Conservation (phyloP, 37 sponge, comb jelly and placozoan genomes). For the Amphimedon queenslandica region DNA sequence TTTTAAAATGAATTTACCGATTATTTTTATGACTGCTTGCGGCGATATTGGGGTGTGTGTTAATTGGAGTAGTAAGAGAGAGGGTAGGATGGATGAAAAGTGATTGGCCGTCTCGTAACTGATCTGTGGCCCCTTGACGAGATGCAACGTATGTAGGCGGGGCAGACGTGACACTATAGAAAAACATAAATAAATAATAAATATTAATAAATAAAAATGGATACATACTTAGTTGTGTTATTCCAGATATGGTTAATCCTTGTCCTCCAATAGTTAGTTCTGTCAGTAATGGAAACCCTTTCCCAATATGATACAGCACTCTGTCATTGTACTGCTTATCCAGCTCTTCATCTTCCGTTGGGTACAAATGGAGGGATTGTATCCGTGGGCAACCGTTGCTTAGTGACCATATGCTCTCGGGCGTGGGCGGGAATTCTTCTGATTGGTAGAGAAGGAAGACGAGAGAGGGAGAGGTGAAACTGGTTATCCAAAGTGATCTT, state of each 20-base stretch:
- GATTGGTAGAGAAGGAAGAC: conserved; percentile 28
- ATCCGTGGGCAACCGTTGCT: conserved; percentile 44
- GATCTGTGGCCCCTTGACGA: not conserved
- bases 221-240: conserved; percentile 23
- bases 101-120: not conserved
- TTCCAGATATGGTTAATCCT: conserved; percentile 17
- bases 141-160: too few species aligned
- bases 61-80: not conserved
- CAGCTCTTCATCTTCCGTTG: conserved; percentile 16
- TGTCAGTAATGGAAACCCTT: conserved; percentile 30
- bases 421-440: conserved; percentile 57
- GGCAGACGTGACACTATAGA: too few species aligned
- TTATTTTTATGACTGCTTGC: not conserved
- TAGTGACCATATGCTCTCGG: conserved; percentile 51
- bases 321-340: conserved; percentile 26
- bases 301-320: conserved; percentile 20
- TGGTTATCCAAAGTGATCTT: conserved; percentile 43
- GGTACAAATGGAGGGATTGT: conserved; percentile 25
- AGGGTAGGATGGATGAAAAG: not conserved
- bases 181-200: too few species aligned
- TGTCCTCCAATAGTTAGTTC: conserved; percentile 31
- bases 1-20: not conserved
- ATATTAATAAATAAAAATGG: not conserved
- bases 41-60: not conserved
- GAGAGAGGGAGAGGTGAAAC: conserved; percentile 35